A percentile compares a stretch with the other conserved stretches of the same genome.
phyloP scores from a whole-genome alignment of 30 jellyfish, hydroid and myxozoan species.

The Pelagia noctiluca region DNA sequence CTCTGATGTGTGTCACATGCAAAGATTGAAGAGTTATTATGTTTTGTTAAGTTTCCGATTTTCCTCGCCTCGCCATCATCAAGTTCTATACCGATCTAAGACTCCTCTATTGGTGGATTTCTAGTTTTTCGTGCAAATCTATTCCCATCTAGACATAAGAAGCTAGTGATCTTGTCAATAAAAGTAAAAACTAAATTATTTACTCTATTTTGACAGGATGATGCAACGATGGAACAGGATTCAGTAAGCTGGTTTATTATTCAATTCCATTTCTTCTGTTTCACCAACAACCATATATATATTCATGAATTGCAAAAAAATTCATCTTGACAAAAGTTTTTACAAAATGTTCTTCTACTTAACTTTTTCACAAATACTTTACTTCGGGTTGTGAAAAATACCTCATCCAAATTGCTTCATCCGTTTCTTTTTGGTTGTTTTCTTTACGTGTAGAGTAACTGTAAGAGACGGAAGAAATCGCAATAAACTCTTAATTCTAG shows the following conservation, averaged over 20 bases:
- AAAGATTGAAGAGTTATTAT: no score
- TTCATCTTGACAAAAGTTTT: no score
- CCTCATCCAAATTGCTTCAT: background rate
- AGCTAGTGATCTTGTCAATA: background rate
- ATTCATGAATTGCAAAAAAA: no score
- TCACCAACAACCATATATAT: background rate
- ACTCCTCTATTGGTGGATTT: no score
- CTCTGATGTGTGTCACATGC: no score
- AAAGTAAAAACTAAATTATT: background rate
- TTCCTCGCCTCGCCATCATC: no score
- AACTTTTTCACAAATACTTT: background rate
- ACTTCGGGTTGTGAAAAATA: background rate
- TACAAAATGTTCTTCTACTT: background rate
- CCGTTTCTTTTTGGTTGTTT: background rate
- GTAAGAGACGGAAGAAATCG: no score
- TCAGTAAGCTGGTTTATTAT: no score
- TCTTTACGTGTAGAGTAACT: no score
- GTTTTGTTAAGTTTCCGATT: no score
- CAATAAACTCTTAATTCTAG: no score
- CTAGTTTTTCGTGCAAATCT: background rate
- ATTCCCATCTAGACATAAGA: background rate
- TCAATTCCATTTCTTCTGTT: background rate
- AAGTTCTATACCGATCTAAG: no score
- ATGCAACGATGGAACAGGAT: conserved; percentile 17
- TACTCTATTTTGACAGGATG: background rate